Percentiles rank a stretch among this genome's conserved stretches.
These are phyloP conservation scores for Drosophila funebris DNA, from an alignment of 1,140 invertebrate genomes.

Conservation along the genomic window DNA sequence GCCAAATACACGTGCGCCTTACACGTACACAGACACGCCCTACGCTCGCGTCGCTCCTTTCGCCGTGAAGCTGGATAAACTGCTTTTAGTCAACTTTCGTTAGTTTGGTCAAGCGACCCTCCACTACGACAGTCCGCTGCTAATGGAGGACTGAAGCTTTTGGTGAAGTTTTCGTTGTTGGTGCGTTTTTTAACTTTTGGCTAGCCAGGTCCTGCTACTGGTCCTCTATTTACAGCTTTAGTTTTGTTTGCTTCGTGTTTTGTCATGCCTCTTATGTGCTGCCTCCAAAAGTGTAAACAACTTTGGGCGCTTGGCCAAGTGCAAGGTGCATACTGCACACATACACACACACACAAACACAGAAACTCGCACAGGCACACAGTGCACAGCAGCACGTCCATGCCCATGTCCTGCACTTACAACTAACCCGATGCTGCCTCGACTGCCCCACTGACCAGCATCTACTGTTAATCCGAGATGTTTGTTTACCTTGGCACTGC, in stretches of 20 bases:
- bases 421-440: conserved; percentile 10
- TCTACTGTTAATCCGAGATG: conserved; percentile 80
- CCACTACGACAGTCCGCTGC: conserved; percentile 38
- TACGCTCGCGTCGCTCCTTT: not conserved
- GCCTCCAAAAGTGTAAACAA: conserved; percentile 79
- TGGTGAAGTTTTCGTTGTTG: conserved; percentile 43
- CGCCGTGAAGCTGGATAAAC: conserved; percentile 52
- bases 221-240: conserved; percentile 80
- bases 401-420: conserved; percentile 6
- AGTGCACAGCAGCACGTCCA: conserved; percentile 43
- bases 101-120: conserved; percentile 65
- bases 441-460: conserved; percentile 63
- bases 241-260: conserved; percentile 77
- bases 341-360: conserved; percentile 25
- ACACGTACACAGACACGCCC: conserved; percentile 50
- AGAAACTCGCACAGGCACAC: not conserved
- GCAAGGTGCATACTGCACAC: conserved; percentile 64
- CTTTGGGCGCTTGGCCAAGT: conserved; percentile 76
- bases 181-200: conserved; percentile 34
- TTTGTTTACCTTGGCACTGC: conserved; percentile 76
- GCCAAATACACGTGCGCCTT: conserved; percentile 69
- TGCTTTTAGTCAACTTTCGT: conserved; percentile 81
- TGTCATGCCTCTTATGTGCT: conserved; percentile 78
- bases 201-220: conserved; percentile 35
- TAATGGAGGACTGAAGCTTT: conserved; percentile 52